A percentile compares a stretch with the other conserved stretches of the same genome.
These are phyloP conservation scores for Andrena fulva DNA, from an alignment of 2,888 invertebrate genomes.

Conservation along the genomic window DNA sequence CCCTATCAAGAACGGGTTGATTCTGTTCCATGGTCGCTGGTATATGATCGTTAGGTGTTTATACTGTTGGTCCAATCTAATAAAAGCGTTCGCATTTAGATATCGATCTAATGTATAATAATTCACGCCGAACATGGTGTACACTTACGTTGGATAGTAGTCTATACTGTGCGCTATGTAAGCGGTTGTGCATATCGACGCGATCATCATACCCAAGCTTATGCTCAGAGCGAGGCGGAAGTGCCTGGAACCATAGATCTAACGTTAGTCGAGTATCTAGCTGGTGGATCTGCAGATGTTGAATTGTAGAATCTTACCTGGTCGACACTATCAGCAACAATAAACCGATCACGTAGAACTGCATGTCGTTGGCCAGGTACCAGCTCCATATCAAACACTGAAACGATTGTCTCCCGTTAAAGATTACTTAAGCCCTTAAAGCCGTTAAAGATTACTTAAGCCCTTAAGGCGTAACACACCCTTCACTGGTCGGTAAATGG, in stretches of 20 bases:
- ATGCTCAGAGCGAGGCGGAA: constrained; percentile 80
- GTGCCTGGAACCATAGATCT: constrained; percentile 78
- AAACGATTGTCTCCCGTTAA: constrained; percentile 36
- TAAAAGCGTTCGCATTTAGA: constrained; percentile 27
- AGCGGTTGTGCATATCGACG: constrained; percentile 79
- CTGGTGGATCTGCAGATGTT: neutral
- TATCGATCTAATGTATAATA: neutral
- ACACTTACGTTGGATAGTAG: constrained; percentile 85
- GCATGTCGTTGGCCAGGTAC: constrained; percentile 86
- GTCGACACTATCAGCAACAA: constrained; percentile 84
- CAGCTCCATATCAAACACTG: constrained; percentile 86
- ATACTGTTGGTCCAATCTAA: constrained; percentile 84
- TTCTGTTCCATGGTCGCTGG: constrained; percentile 82
- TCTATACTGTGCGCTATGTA: constrained; percentile 83
- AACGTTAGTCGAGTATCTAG: neutral
- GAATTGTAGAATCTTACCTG: constrained; percentile 79
- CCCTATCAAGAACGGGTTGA: constrained; percentile 83
- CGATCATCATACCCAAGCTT: constrained; percentile 74
- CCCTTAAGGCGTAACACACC: too few relatives aligned
- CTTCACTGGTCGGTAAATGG: too few relatives aligned
- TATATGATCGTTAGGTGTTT: constrained; percentile 83
- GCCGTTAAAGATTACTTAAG: neutral
- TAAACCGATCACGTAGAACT: constrained; percentile 83
- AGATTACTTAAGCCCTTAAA: neutral
- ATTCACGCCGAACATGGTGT: neutral